phyloP scores from a whole-genome alignment of 1,140 invertebrate genomes.

The Cydia fagiglandana region DNA sequence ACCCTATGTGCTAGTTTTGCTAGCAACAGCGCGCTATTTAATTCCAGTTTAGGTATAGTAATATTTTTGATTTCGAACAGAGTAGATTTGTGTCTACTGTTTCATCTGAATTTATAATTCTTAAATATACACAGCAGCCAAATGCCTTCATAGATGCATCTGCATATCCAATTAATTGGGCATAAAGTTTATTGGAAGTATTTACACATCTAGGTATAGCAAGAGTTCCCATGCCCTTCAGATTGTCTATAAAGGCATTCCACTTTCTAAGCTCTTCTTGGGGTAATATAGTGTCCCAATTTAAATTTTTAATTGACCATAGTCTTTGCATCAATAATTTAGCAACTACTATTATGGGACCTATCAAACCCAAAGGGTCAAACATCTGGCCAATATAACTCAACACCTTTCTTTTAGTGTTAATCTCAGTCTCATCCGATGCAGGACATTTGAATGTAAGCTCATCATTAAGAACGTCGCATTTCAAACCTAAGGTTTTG shows the following conservation, averaged over 20 bases:
- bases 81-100: conserved; percentile 32
- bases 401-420: conserved; percentile 1
- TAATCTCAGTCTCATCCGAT: not conserved
- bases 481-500: not conserved
- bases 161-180: not conserved
- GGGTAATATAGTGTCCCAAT: no score
- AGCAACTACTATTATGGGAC: conserved; percentile 24
- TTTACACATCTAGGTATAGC: no score
- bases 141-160: not conserved
- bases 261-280: no score
- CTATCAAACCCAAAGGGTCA: not conserved
- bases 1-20: conserved; percentile 31
- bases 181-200: no score
- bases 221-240: no score
- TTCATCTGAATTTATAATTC: conserved; percentile 13
- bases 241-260: no score
- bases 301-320: no score
- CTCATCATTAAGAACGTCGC: not conserved
- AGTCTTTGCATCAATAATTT: no score
- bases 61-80: conserved; percentile 35
- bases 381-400: not conserved
- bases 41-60: conserved; percentile 38
- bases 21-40: conserved; percentile 38
- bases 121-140: conserved; percentile 33
- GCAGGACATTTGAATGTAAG: not conserved